phyloP scores from a whole-genome alignment of 2,888 invertebrate genomes.

The Agapetus fuscipes region DNA sequence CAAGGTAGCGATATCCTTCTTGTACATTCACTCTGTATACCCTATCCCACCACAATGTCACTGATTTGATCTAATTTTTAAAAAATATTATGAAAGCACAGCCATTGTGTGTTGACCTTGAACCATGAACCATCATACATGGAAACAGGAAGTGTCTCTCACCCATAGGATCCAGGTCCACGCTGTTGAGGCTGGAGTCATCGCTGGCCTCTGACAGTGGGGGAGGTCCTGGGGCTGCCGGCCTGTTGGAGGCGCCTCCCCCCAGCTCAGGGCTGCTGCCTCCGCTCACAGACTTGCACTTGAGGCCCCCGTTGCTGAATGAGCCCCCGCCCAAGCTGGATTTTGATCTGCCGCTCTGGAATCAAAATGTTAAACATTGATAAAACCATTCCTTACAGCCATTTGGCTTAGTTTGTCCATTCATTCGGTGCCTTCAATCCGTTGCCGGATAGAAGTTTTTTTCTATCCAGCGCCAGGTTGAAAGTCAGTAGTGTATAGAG shows the following conservation, averaged over 20 bases:
- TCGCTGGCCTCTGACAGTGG: conserved; percentile 60
- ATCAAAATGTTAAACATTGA: conserved; percentile 14
- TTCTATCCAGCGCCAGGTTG: too few relatives aligned
- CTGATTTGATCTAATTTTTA: too few relatives aligned
- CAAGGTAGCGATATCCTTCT: too few relatives aligned
- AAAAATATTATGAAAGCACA: too few relatives aligned
- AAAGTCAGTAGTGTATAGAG: too few relatives aligned
- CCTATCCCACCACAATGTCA: too few relatives aligned
- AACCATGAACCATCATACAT: too few relatives aligned
- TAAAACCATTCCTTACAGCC: background rate
- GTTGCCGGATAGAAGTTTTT: conserved; percentile 3
- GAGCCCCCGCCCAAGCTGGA: conserved; percentile 34
- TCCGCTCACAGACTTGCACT: conserved; percentile 45
- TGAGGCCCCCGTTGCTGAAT: conserved; percentile 45
- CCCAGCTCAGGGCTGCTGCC: conserved; percentile 45
- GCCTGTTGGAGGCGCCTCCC: conserved; percentile 40
- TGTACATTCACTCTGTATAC: too few relatives aligned
- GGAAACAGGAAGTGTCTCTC: too few relatives aligned
- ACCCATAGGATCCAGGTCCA: conserved; percentile 69
- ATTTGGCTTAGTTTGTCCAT: too few relatives aligned
- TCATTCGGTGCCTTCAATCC: background rate
- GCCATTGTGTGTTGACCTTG: too few relatives aligned
- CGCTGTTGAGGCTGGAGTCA: conserved; percentile 86
- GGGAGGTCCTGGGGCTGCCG: conserved; percentile 31
- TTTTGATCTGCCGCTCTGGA: conserved; percentile 54